Evolutionary conservation across 2,888 invertebrate genomes (phyloP).

Genomic region (Plebejus argus): DNA sequence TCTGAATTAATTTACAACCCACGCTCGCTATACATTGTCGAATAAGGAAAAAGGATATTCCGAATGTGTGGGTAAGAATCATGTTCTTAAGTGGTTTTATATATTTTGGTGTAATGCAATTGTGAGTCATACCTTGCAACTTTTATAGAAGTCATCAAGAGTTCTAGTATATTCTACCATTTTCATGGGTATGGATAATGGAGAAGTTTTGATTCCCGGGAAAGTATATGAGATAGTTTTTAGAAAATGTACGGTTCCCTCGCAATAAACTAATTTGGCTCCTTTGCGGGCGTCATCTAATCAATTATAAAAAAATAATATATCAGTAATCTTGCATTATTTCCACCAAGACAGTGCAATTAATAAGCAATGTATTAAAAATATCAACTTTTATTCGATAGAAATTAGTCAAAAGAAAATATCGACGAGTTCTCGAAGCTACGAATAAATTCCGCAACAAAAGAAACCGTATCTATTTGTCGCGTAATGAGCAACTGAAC

Average conservation of each 20-base stretch:
- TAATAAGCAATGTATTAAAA: too few relatives aligned
- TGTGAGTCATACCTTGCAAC: not conserved
- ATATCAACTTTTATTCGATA: not conserved
- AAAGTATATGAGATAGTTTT: too few relatives aligned
- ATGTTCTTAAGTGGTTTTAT: not conserved
- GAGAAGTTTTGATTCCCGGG: too few relatives aligned
- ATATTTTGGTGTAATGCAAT: not conserved
- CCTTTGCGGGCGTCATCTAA: too few relatives aligned
- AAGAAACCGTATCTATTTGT: slow-evolving; percentile 30
- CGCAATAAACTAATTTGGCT: too few relatives aligned
- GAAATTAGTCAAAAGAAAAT: slow-evolving; percentile 14
- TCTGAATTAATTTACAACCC: not conserved
- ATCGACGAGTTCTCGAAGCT: slow-evolving; percentile 1
- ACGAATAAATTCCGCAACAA: slow-evolving; percentile 13
- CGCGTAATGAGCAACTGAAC: slow-evolving; percentile 30
- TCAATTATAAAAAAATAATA: too few relatives aligned
- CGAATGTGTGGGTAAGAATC: not conserved
- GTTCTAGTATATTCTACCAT: not conserved
- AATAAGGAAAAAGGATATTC: not conserved
- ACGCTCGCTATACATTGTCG: not conserved
- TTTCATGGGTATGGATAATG: too few relatives aligned
- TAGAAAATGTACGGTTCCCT: too few relatives aligned
- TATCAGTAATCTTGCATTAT: too few relatives aligned
- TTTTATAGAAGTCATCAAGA: not conserved
- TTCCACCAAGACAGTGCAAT: too few relatives aligned